A percentile compares a stretch with the other conserved stretches of the same genome.
These are phyloP conservation scores for Phoxinus dragarum DNA, from an alignment of 2,797 vertebrate genomes.

Conservation along the genomic window DNA sequence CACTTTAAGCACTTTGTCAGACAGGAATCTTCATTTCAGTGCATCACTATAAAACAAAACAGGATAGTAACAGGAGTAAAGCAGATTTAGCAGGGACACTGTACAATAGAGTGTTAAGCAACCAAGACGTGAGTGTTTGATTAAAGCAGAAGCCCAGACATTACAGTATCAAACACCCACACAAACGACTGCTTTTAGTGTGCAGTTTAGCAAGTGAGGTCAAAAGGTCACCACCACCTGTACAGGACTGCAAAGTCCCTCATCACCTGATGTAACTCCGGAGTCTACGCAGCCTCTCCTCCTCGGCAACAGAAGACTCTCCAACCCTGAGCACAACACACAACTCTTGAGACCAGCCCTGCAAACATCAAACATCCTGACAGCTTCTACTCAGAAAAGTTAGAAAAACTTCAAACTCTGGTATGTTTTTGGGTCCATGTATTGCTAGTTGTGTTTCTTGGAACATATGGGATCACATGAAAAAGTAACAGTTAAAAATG, in stretches of 20 bases:
- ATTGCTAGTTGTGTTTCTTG: not conserved
- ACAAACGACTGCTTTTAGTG: not conserved
- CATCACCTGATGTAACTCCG: conserved; percentile 87
- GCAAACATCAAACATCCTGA: conserved; percentile 9
- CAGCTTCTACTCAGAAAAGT: not conserved
- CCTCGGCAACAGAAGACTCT: conserved; percentile 75
- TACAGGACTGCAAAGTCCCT: conserved; percentile 64
- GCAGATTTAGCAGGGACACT: not conserved
- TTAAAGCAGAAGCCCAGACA: conserved; percentile 1
- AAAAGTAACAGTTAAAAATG: not conserved
- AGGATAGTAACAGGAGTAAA: not conserved
- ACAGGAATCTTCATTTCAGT: not conserved
- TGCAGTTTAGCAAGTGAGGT: conserved; percentile 13
- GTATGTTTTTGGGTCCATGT: not conserved
- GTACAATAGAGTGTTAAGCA: not conserved
- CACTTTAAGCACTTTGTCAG: too few species aligned
- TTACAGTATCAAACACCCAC: conserved; percentile 9
- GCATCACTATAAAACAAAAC: not conserved
- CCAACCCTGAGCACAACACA: conserved; percentile 83
- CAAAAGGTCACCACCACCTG: conserved; percentile 35
- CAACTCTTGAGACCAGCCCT: conserved; percentile 64
- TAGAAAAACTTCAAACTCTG: not conserved
- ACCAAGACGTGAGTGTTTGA: not conserved
- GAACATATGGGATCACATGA: not conserved
- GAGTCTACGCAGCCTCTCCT: conserved; percentile 77